These are phyloP conservation scores for Tetropium fuscum DNA, from an alignment of 2,888 invertebrate genomes.

Conservation along the genomic window DNA sequence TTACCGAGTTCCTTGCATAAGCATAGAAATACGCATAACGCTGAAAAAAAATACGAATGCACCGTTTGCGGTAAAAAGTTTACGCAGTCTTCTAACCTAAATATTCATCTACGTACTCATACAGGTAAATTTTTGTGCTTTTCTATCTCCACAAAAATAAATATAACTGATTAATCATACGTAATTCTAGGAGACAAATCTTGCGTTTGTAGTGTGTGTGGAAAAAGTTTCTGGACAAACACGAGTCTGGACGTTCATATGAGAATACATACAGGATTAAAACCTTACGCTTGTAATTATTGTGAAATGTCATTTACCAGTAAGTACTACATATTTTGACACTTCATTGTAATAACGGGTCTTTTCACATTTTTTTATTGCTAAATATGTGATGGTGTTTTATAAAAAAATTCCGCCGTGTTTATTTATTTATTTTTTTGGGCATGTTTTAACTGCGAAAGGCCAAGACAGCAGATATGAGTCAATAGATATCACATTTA, in stretches of 20 bases:
- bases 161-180: too few species aligned
- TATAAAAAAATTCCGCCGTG: too few species aligned
- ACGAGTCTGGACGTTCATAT: constrained; percentile 59
- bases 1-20: constrained; percentile 62
- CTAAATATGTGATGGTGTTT: neutral
- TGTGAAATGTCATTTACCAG: constrained; percentile 61
- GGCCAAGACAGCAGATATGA: too few species aligned
- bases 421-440: too few species aligned
- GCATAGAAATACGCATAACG: constrained; percentile 59
- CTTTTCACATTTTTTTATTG: neutral
- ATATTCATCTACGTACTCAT: constrained; percentile 59
- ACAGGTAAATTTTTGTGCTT: constrained; percentile 50
- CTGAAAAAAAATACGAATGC: constrained; percentile 59
- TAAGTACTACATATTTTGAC: too few species aligned
- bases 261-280: constrained; percentile 61
- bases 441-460: too few species aligned
- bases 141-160: too few species aligned
- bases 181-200: constrained; percentile 58
- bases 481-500: too few species aligned
- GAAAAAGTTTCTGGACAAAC: constrained; percentile 58
- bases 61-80: constrained; percentile 61
- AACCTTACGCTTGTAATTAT: constrained; percentile 58
- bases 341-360: neutral
- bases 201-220: constrained; percentile 59
- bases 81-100: constrained; percentile 60